A percentile compares a stretch with the other conserved stretches of the same genome.
phyloP scores from a whole-genome alignment of 2,888 invertebrate species.

The Anagyrus pseudococci region DNA sequence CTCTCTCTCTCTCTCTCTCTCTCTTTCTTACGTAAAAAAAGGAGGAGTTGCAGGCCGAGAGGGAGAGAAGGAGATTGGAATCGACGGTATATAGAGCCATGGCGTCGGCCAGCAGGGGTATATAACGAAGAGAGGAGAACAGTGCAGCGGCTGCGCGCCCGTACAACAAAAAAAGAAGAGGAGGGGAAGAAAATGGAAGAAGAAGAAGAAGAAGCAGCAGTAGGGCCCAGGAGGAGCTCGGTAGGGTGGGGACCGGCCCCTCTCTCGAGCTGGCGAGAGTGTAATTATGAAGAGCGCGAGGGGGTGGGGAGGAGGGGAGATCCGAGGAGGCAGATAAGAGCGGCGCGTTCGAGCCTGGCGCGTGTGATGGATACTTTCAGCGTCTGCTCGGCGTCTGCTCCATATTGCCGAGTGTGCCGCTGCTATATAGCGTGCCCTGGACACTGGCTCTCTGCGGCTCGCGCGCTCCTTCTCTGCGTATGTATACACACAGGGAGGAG shows the following conservation, averaged over 20 bases:
- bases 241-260: conserved; percentile 14
- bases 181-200: conserved; percentile 22
- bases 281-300: conserved; percentile 60
- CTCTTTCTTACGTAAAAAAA: conserved; percentile 3
- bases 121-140: conserved; percentile 25
- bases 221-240: conserved; percentile 6
- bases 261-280: conserved; percentile 52
- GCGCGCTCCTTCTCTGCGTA: conserved; percentile 42
- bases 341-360: conserved; percentile 28
- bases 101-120: conserved; percentile 16
- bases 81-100: conserved; percentile 23
- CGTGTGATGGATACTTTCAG: conserved; percentile 62
- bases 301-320: conserved; percentile 41
- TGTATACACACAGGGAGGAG: conserved; percentile 31
- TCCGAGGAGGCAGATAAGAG: conserved; percentile 58
- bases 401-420: conserved; percentile 51
- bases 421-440: background rate
- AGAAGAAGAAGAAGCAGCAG: conserved; percentile 4
- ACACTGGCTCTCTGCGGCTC: conserved; percentile 4
- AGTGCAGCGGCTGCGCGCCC: conserved; percentile 10
- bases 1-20: too few relatives aligned
- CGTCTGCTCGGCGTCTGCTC: conserved; percentile 59
- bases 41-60: conserved; percentile 12
- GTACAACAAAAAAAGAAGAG: conserved; percentile 6
- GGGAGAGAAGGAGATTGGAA: conserved; percentile 22